Evolutionary conservation across 2,113 vertebrate genomes (phyloP).

Genomic region (Oplegnathus fasciatus): DNA sequence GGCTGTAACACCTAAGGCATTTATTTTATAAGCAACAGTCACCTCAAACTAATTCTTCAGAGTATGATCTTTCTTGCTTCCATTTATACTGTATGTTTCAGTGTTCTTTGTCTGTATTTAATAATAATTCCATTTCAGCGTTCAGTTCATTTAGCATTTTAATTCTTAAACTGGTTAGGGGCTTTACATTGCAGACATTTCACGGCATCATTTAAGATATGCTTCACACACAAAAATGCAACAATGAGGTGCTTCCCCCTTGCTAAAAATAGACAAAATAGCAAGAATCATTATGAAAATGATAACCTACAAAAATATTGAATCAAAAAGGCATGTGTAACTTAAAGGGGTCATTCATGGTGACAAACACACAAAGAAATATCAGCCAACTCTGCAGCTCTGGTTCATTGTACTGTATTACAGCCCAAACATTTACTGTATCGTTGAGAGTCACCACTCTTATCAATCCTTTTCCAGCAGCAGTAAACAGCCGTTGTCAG

Average conservation of each 20-base stretch:
- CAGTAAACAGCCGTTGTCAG: background rate
- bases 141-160: background rate
- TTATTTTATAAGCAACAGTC: too few relatives aligned
- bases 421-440: background rate
- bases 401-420: background rate
- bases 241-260: background rate
- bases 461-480: conserved; percentile 29
- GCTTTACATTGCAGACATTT: background rate
- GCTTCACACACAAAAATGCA: background rate
- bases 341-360: background rate
- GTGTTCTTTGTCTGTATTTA: background rate
- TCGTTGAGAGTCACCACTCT: background rate
- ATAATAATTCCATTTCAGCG: background rate
- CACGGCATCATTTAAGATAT: background rate
- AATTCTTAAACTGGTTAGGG: background rate
- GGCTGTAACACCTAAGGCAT: too few relatives aligned
- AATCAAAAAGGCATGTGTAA: background rate
- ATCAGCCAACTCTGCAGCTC: background rate
- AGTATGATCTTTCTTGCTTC: background rate
- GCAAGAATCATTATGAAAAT: background rate
- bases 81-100: background rate
- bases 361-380: conserved; percentile 10
- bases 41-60: background rate
- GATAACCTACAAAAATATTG: background rate
- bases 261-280: background rate